Conservation (phyloP, 2,797 vertebrate species). For the Enteromius viviparus region DNA sequence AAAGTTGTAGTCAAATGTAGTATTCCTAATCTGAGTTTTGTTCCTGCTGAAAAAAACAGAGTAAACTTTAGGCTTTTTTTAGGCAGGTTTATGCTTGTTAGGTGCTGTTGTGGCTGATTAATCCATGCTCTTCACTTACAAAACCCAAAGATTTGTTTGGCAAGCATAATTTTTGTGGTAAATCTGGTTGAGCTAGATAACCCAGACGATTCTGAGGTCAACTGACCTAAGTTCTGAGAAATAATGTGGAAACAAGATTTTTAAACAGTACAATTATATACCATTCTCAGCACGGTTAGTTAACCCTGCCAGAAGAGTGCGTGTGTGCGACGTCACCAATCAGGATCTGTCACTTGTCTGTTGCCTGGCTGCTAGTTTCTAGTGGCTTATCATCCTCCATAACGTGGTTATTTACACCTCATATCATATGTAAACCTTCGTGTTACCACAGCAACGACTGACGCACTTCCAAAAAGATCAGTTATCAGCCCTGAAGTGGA, state of each 20-base stretch:
- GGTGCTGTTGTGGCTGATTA: neutral
- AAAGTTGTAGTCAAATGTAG: neutral
- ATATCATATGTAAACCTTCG: too few relatives aligned
- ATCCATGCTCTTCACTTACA: neutral
- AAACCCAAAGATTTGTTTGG: neutral
- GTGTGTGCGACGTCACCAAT: too few relatives aligned
- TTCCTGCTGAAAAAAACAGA: neutral
- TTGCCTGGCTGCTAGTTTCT: too few relatives aligned
- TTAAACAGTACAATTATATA: too few relatives aligned
- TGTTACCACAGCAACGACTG: too few relatives aligned
- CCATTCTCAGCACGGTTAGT: too few relatives aligned
- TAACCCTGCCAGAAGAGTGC: too few relatives aligned
- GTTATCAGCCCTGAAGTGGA: too few relatives aligned
- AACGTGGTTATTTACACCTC: too few relatives aligned
- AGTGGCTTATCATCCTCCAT: too few relatives aligned
- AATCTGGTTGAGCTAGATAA: neutral
- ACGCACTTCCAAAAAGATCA: too few relatives aligned
- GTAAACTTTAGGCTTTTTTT: neutral
- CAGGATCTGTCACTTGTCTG: too few relatives aligned
- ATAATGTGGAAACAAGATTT: neutral
- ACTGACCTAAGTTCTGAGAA: neutral
- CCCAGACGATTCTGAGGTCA: neutral
- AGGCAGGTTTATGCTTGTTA: constrained; percentile 1
- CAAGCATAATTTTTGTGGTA: neutral
- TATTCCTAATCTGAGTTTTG: neutral